Percentiles rank a stretch among this genome's conserved stretches.
Conservation (phyloP, 1,140 invertebrate genomes). For the Drosophila willistoni region DNA sequence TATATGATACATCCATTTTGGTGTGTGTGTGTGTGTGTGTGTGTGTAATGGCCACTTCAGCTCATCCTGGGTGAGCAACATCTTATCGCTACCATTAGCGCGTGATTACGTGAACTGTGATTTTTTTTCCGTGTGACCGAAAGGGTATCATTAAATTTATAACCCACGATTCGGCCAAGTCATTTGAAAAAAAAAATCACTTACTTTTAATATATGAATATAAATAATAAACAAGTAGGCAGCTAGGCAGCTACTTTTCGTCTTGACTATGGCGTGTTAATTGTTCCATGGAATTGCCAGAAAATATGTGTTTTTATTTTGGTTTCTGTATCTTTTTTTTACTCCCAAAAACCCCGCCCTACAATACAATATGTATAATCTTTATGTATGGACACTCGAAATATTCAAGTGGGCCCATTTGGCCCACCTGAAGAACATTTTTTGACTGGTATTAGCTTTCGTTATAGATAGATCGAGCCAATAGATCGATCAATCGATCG, state of each 20-base stretch:
- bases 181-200: background rate
- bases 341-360: background rate
- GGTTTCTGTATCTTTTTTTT: slow-evolving; percentile 12
- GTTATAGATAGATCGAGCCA: too few relatives aligned
- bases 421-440: slow-evolving; percentile 45
- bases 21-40: slow-evolving; percentile 7
- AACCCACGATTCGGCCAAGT: slow-evolving; percentile 36
- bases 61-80: slow-evolving; percentile 35
- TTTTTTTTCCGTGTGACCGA: slow-evolving; percentile 45
- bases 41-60: slow-evolving; percentile 14
- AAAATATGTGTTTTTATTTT: slow-evolving; percentile 28
- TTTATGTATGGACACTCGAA: slow-evolving; percentile 7
- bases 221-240: background rate
- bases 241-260: background rate
- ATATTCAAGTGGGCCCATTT: slow-evolving; percentile 36
- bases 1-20: slow-evolving; percentile 1
- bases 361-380: slow-evolving; percentile 5
- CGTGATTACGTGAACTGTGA: slow-evolving; percentile 70
- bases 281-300: slow-evolving; percentile 5
- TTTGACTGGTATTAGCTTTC: slow-evolving; percentile 23
- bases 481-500: background rate
- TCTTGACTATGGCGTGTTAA: slow-evolving; percentile 17
- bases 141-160: slow-evolving; percentile 59
- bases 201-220: slow-evolving; percentile 17
- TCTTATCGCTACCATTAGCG: slow-evolving; percentile 67